Evolutionary conservation across 2,797 vertebrate species (phyloP), one percentile per base, ranked within the genome.

Genomic region (Myiotriccus ornatus): DNA sequence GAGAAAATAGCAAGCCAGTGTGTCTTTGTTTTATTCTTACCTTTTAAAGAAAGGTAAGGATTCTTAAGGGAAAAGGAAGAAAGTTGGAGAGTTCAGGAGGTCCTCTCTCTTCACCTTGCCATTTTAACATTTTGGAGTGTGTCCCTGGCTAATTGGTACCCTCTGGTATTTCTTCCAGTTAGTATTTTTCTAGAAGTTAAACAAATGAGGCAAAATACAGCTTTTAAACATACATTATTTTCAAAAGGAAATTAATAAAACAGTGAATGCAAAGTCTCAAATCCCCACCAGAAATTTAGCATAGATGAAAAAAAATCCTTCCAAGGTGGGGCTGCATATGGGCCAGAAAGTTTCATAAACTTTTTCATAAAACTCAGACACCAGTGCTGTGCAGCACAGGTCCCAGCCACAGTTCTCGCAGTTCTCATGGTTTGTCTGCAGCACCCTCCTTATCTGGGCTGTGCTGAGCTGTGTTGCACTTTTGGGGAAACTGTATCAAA

Each of bases 311-410:
- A 43, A 91, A 69, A 39, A 63, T 57, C 18, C 8, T 70, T 76
- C 43, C n/a, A 32, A 30, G 24, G 18, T 19, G 13, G n/a, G 27
- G 34, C 34, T 74, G 41, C 57, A n/a, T 13, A 4, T 46, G 35
- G n/a, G 15, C 8, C 28, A 69, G 49, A 73, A 76, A 49, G 11
- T 15, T 60, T 56, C 12, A 32, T 25, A 34, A 17, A 46, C 53
- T 47, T 82, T 89, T 57, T 52, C 1, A 0, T 15, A 30, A n/a
- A 27, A 53, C 5, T 64, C 14, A 32, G 2, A 5, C 15, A 41
- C 4, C 20, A 35, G 46, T 27, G 41, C 32, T 63, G 32, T n/a
- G 43, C 64, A 76, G 19, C 64, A 39, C 28, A 52, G n/a, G 18
- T 22, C 30, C 18, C 11, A 13, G 20, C 18, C 71, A 18, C 37